Percentiles rank a stretch among this genome's conserved stretches.
These are phyloP conservation scores for Heptranchias perlo DNA, from an alignment of 2,113 vertebrate species.

Conservation along the genomic window DNA sequence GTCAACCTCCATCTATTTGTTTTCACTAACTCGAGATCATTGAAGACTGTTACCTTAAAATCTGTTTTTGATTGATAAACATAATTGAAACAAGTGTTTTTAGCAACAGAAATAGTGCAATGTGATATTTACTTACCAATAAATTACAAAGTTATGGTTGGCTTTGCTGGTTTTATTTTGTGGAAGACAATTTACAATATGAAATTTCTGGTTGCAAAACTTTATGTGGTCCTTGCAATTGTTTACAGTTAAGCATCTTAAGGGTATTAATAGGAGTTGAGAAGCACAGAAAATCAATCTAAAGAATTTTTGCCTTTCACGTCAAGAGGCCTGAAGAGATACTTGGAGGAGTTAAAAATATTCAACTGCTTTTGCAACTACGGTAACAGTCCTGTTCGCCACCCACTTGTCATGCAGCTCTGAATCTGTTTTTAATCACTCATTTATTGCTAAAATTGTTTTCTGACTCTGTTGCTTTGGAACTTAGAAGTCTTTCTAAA, in stretches of 20 bases:
- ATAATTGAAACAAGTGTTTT: background rate
- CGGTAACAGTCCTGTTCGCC: background rate
- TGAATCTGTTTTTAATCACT: background rate
- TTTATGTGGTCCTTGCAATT: background rate
- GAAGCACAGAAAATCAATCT: slow-evolving; percentile 21
- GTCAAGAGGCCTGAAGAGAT: background rate
- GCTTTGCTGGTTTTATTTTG: background rate
- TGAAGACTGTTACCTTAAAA: background rate
- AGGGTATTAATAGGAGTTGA: background rate
- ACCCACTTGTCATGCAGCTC: slow-evolving; percentile 7
- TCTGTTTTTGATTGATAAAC: slow-evolving; percentile 5
- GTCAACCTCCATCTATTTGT: background rate
- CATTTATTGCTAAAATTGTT: slow-evolving; percentile 30
- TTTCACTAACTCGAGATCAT: background rate
- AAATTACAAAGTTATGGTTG: background rate
- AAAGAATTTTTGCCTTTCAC: background rate
- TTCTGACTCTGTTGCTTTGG: slow-evolving; percentile 20
- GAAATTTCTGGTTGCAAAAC: background rate
- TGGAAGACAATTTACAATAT: background rate
- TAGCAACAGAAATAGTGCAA: background rate
- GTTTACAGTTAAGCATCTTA: background rate
- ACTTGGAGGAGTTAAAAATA: slow-evolving; percentile 6
- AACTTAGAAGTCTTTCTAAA: background rate
- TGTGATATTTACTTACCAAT: background rate
- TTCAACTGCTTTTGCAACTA: background rate